Evolutionary conservation across 2,888 invertebrate genomes (phyloP), one percentile per base, ranked within the genome.

Genomic region (Ophioninae sp.): DNA sequence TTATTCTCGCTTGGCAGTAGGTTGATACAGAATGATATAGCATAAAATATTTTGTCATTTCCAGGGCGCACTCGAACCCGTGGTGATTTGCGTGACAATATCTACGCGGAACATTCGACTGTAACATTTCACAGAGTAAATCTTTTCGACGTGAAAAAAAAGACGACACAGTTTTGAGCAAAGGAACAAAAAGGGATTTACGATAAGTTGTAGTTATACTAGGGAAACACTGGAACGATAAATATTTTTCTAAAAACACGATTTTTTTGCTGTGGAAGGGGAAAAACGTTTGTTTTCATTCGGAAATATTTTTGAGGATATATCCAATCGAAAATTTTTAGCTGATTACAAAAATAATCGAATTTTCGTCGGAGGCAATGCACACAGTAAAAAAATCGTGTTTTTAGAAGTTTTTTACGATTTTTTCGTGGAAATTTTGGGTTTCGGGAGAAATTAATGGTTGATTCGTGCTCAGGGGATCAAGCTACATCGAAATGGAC

Each of bases 41-140:
- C 89, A 87, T 89, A 88, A 88, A 88, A 89, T 88, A 87, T 87
- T 89, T 89, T 88, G 85, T 87, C 86, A 88, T 88, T 88, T 87
- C 85, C 74, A 67, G 62, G 39, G 77, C 64, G 78, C 74, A 73
- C 80, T 73, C 68, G 41, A 59, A 67, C 21, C 39, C 59, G 39
- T 57, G 7, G 41, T 39, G 59, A 67, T 17, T 56, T 6, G 44
- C 7, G 50, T 17, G n/a, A 70, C 41, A 23, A 57, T 62, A 74
- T 44, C 30, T 62, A 30, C 30, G 21, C 21, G 62, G 10, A 30
- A 30, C 13, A 62, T 62, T 62, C 21, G 30, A 13, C 30, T 6
- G 6, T 2, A 13, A 7, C 21, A 62, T 30, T 30, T 10, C 62
- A 30, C 13, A 17, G 30, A 30, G 62, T 17, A 62, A 62, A 23